Evolutionary conservation across 2,888 invertebrate species (phyloP).

Genomic region (Gibbula magus): DNA sequence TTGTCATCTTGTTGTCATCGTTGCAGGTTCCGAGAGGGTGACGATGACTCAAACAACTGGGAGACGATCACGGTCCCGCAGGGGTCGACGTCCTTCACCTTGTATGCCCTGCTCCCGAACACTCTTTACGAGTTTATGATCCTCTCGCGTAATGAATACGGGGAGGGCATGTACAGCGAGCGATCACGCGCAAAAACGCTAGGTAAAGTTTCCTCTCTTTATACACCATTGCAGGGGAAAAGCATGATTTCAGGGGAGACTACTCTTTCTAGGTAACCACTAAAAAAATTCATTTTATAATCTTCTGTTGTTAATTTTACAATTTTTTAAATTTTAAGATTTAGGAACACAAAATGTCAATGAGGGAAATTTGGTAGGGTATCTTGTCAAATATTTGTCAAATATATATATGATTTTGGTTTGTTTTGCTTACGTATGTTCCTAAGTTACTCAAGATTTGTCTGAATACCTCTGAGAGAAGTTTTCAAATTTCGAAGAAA

Average conservation of each 20-base stretch:
- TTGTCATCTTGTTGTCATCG: neutral
- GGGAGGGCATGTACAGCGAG: slow-evolving; percentile 97
- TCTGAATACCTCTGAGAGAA: too few species aligned
- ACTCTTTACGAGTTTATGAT: slow-evolving; percentile 97
- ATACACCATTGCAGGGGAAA: neutral
- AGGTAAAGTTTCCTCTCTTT: slow-evolving; percentile 79
- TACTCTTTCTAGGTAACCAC: too few species aligned
- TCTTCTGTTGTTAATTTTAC: too few species aligned
- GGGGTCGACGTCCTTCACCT: slow-evolving; percentile 92
- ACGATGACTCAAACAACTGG: slow-evolving; percentile 82
- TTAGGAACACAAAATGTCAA: too few species aligned
- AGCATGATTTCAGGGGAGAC: neutral
- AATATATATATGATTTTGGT: too few species aligned
- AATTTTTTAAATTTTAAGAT: too few species aligned
- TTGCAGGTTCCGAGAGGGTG: slow-evolving; percentile 53
- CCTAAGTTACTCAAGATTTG: too few species aligned
- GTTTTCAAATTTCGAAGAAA: too few species aligned
- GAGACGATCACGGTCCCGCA: slow-evolving; percentile 94
- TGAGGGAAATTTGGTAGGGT: too few species aligned
- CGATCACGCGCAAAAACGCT: slow-evolving; percentile 91
- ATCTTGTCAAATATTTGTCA: too few species aligned
- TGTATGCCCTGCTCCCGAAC: slow-evolving; percentile 91
- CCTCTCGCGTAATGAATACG: slow-evolving; percentile 93
- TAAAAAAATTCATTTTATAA: too few species aligned
- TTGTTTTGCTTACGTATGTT: too few species aligned